phyloP scores from a whole-genome alignment of 1,140 invertebrate genomes.

The Drosophila sp. region DNA sequence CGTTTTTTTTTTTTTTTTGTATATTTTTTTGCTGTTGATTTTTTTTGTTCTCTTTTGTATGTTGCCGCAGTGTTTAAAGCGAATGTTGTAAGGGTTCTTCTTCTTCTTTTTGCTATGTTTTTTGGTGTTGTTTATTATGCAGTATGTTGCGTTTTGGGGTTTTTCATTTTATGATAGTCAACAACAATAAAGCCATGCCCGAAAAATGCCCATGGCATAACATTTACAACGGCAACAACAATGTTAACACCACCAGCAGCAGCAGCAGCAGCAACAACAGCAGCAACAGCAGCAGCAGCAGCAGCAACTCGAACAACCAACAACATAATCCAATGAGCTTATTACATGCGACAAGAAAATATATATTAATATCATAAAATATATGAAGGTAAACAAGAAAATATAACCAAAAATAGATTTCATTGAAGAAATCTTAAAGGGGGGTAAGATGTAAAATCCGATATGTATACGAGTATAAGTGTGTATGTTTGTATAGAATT shows the following conservation, averaged over 20 bases:
- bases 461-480: background rate
- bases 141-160: slow-evolving; percentile 51
- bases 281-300: slow-evolving; percentile 34
- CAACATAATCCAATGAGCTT: slow-evolving; percentile 68
- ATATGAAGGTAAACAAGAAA: slow-evolving; percentile 6
- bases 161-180: slow-evolving; percentile 48
- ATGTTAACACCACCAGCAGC: slow-evolving; percentile 1
- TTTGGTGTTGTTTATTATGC: slow-evolving; percentile 71
- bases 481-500: background rate
- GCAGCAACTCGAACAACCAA: slow-evolving; percentile 33
- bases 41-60: slow-evolving; percentile 36
- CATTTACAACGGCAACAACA: slow-evolving; percentile 26
- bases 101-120: slow-evolving; percentile 25
- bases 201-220: slow-evolving; percentile 22
- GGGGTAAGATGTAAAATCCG: background rate
- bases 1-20: slow-evolving; percentile 18
- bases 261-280: slow-evolving; percentile 25
- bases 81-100: background rate
- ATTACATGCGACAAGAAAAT: slow-evolving; percentile 36
- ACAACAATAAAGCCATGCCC: slow-evolving; percentile 42
- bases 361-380: slow-evolving; percentile 9
- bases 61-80: slow-evolving; percentile 42
- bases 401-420: background rate
- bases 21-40: slow-evolving; percentile 28
- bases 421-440: slow-evolving; percentile 4